Percentiles rank a stretch among this genome's conserved stretches.
These are phyloP conservation scores for Thaumetopoea pityocampa DNA, from an alignment of 1,140 invertebrate species.

Conservation along the genomic window DNA sequence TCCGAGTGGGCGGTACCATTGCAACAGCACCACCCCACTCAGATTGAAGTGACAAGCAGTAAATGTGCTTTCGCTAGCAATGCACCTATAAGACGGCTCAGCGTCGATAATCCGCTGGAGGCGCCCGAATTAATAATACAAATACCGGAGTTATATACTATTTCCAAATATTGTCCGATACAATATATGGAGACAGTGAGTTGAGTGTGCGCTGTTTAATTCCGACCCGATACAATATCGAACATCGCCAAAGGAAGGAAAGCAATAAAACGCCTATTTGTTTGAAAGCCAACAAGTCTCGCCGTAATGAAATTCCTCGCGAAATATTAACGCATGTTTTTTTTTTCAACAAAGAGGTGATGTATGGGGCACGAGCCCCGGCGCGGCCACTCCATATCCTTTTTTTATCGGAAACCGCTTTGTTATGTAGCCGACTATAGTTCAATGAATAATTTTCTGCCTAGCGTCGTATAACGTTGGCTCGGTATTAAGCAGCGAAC, in stretches of 20 bases:
- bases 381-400: conserved; percentile 17
- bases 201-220: conserved; percentile 31
- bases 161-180: no score
- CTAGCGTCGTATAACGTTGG: no score
- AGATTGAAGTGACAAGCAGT: no score
- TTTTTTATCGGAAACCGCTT: conserved; percentile 15
- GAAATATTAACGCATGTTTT: conserved; percentile 69
- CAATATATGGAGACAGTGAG: conserved; percentile 4
- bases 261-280: conserved; percentile 68
- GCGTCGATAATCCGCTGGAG: no score
- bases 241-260: conserved; percentile 38
- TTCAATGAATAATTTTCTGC: no score
- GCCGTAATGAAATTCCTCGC: conserved; percentile 66
- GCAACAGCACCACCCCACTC: no score
- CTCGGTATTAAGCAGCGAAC: no score
- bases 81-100: no score
- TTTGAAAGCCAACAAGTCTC: conserved; percentile 60
- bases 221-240: conserved; percentile 44
- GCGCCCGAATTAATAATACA: no score
- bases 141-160: no score
- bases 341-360: conserved; percentile 63
- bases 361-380: conserved; percentile 39
- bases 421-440: not conserved
- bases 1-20: no score
- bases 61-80: no score